phyloP scores from a whole-genome alignment of 1,140 invertebrate genomes.

The Mercenaria mercenaria region DNA sequence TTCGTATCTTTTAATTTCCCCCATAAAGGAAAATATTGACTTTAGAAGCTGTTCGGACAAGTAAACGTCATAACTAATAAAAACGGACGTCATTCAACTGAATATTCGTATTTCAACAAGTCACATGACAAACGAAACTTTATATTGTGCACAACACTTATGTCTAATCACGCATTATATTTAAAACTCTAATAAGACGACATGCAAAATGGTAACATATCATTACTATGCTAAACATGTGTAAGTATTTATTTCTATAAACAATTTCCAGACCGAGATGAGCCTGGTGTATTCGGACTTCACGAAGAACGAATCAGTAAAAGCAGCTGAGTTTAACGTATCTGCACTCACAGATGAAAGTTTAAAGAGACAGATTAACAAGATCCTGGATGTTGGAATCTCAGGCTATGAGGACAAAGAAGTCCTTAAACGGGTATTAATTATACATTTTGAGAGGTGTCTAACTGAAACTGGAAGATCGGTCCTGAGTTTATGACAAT shows the following conservation, averaged over 20 bases:
- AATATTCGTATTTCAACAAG: too few species aligned
- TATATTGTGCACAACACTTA: too few species aligned
- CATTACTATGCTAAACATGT: not conserved
- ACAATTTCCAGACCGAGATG: constrained; percentile 46
- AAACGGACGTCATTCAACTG: too few species aligned
- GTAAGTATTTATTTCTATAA: not conserved
- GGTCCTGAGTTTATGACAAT: too few species aligned
- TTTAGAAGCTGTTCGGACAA: too few species aligned
- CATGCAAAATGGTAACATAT: not conserved
- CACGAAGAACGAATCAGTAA: constrained; percentile 73
- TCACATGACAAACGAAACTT: too few species aligned
- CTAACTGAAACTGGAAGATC: too few species aligned
- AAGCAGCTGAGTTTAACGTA: constrained; percentile 87
- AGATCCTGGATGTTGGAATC: constrained; percentile 92
- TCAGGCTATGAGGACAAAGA: constrained; percentile 87
- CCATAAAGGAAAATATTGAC: too few species aligned
- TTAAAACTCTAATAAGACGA: not conserved
- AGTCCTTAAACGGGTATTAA: constrained; percentile 63
- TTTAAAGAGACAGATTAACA: constrained; percentile 91
- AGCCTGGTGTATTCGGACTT: constrained; percentile 71
- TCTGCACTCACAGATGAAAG: constrained; percentile 90
- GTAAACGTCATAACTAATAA: too few species aligned
- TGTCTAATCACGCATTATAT: not conserved
- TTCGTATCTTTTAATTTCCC: too few species aligned
- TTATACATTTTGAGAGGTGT: not conserved